Evolutionary conservation across 2,797 vertebrate species (phyloP).

Genomic region (Esox masquinongy): DNA sequence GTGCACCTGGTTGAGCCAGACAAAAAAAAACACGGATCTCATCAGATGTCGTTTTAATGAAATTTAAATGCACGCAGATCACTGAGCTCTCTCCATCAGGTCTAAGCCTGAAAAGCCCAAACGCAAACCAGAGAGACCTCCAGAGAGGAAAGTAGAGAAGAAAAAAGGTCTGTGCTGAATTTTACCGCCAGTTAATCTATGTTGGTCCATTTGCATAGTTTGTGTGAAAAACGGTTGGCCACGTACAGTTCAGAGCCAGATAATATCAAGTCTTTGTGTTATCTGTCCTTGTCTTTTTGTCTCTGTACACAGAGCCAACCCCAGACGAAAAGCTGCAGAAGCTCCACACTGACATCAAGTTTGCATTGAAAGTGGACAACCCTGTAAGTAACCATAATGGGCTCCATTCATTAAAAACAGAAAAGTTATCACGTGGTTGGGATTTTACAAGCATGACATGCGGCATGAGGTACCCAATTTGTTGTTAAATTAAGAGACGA

Average conservation of each 20-base stretch:
- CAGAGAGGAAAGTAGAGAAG: slow-evolving; percentile 86
- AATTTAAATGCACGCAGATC: slow-evolving; percentile 40
- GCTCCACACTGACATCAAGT: slow-evolving; percentile 96
- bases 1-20: slow-evolving; percentile 31
- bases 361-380: slow-evolving; percentile 97
- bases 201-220: not conserved
- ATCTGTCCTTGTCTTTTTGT: slow-evolving; percentile 2
- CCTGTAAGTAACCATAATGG: slow-evolving; percentile 79
- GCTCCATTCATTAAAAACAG: not conserved
- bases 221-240: slow-evolving; percentile 4
- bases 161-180: slow-evolving; percentile 84
- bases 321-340: slow-evolving; percentile 94
- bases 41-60: slow-evolving; percentile 35
- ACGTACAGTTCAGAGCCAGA: not conserved
- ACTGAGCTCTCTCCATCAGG: slow-evolving; percentile 63
- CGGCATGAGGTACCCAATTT: not conserved
- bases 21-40: slow-evolving; percentile 21
- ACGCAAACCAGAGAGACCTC: slow-evolving; percentile 80
- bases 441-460: not conserved
- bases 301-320: slow-evolving; percentile 79
- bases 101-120: slow-evolving; percentile 84
- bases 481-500: not conserved
- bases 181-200: not conserved
- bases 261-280: not conserved
- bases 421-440: not conserved